Percentiles rank a stretch among this genome's conserved stretches.
Conservation (phyloP, 2,888 invertebrate genomes). For the Zygaena filipendulae region DNA sequence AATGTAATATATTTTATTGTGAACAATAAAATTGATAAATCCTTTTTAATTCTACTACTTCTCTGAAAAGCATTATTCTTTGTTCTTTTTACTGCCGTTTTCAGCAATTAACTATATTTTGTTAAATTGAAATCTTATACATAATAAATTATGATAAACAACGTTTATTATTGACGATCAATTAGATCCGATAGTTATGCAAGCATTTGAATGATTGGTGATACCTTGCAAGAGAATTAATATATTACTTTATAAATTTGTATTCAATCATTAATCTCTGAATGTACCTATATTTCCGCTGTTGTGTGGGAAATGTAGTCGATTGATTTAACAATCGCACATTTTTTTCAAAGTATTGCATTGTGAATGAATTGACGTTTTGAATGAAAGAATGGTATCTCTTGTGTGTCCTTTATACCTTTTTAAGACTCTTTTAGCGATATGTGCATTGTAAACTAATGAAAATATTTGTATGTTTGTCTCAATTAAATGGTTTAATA, state of each 20-base stretch:
- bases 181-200: no score
- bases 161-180: constrained; percentile 18
- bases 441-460: constrained; percentile 65
- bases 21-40: no score
- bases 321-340: constrained; percentile 29
- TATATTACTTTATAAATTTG: no score
- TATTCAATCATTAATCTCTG: constrained; percentile 33
- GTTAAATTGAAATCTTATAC: constrained; percentile 15
- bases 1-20: no score
- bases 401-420: constrained; percentile 59
- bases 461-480: constrained; percentile 67
- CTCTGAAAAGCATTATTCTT: no score
- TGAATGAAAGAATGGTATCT: constrained; percentile 42
- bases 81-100: no score
- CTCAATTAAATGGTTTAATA: constrained; percentile 68
- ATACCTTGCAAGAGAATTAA: no score
- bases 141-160: constrained; percentile 14
- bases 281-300: constrained; percentile 37
- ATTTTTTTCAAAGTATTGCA: no score
- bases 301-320: constrained; percentile 26
- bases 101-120: constrained; percentile 10
- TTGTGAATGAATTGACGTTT: constrained; percentile 23
- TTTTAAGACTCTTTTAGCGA: constrained; percentile 49
- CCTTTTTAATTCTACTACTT: no score
- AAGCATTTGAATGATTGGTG: no score